Conservation (phyloP, 2,888 invertebrate genomes). For the Tyria jacobaeae region DNA sequence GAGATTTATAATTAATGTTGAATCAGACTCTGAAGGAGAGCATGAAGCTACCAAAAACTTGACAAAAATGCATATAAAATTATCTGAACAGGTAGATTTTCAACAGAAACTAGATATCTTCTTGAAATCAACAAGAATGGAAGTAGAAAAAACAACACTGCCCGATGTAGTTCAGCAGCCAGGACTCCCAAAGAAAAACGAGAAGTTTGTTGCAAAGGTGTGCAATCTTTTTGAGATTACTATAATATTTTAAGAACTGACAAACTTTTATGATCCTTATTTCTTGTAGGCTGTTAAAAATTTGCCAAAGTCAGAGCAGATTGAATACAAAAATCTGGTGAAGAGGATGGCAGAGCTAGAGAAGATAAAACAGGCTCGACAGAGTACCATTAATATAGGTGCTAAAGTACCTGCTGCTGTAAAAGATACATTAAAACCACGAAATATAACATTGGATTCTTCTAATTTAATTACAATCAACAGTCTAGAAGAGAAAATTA, state of each 20-base stretch:
- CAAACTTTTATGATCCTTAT: slow-evolving; percentile 23
- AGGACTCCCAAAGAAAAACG: slow-evolving; percentile 57
- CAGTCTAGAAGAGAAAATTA: slow-evolving; percentile 73
- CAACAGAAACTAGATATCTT: slow-evolving; percentile 79
- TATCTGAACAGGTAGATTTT: slow-evolving; percentile 77
- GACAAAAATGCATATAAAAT: slow-evolving; percentile 82
- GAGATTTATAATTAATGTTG: slow-evolving; percentile 78
- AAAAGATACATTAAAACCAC: slow-evolving; percentile 74
- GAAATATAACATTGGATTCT: slow-evolving; percentile 62
- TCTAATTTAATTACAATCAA: slow-evolving; percentile 41
- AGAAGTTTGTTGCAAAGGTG: slow-evolving; percentile 81
- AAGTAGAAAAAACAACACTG: slow-evolving; percentile 71
- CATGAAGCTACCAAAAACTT: slow-evolving; percentile 83
- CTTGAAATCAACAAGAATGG: slow-evolving; percentile 76
- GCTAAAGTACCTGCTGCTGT: slow-evolving; percentile 32
- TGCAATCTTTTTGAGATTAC: slow-evolving; percentile 27
- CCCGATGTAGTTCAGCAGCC: slow-evolving; percentile 68
- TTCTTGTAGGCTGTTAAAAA: slow-evolving; percentile 77
- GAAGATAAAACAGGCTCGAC: slow-evolving; percentile 78
- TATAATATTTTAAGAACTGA: slow-evolving; percentile 22
- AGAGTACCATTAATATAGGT: slow-evolving; percentile 57
- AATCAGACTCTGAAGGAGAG: slow-evolving; percentile 83
- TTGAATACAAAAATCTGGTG: slow-evolving; percentile 80
- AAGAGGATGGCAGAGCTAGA: slow-evolving; percentile 83
- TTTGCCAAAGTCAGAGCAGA: slow-evolving; percentile 81